Evolutionary conservation across 1,140 invertebrate genomes (phyloP), one percentile per base, ranked within the genome.

Genomic region (Polyergus mexicanus): DNA sequence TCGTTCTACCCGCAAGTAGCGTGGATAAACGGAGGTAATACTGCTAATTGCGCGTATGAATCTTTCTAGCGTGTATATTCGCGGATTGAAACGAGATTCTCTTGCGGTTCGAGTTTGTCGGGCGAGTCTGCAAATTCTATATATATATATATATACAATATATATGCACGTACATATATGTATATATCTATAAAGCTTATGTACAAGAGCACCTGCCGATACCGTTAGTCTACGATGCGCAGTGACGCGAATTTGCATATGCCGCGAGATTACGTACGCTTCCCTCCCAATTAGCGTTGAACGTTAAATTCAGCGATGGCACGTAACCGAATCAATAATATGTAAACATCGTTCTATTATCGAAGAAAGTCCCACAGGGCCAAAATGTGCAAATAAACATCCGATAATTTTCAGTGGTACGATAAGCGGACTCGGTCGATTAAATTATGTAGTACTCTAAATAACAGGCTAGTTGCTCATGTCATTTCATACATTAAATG

Each of bases 281-380:
- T 81, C 78, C 51, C 47, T 81, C 78, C 25, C 66, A 81, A 81
- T 81, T 81, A 81, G 78, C 66, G 78, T 81, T 35, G 47, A 78
- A 81, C 51, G 78, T 56, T 81, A 72, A 81, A 81, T 81, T 81
- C 51, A 81, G 35, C 66, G 54, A 81, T 51, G 66, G 66, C 66
- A 81, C 78, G 66, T 81, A 81, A 81, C 35, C 25, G 66, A 81
- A 71, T 81, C 78, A 81, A 60, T 81, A 81, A 81, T 81, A 81
- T 58, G 78, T 71, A 81, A 81, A 81, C 78, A 81, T 71, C 25
- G 51, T 72, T 41, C 51, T 58, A 72, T 81, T 72, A 81, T 81
- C 19, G 66, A 25, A 28, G 10, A 22, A 54, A 58, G 13, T 81
- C 51, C 25, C 78, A 35, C 3, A 22, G 22, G 66, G 41, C 19